Evolutionary conservation across 2,113 vertebrate species (phyloP).

Genomic region (Seriola dumerili): DNA sequence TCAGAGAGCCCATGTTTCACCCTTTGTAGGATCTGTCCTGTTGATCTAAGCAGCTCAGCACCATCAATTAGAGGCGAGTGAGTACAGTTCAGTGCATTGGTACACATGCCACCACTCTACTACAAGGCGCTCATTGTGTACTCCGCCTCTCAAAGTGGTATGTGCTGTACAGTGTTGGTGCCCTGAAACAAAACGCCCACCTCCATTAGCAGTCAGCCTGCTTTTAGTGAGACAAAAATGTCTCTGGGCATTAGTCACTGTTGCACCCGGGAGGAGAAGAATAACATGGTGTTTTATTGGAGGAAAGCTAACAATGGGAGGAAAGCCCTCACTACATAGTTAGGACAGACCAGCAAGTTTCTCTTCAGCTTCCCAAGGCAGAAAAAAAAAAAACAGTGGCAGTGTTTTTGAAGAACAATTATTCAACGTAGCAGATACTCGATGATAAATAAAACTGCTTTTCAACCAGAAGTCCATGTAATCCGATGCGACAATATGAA

Average conservation of each 20-base stretch:
- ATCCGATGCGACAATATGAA: conserved; percentile 17
- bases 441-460: conserved; percentile 44
- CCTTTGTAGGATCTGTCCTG: conserved; percentile 67
- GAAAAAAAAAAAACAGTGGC: conserved; percentile 39
- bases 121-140: conserved; percentile 83
- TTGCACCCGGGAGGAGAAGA: conserved; percentile 75
- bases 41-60: conserved; percentile 72
- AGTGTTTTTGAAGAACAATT: conserved; percentile 49
- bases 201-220: conserved; percentile 76
- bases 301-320: conserved; percentile 84
- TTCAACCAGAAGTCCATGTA: conserved; percentile 25
- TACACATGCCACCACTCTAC: conserved; percentile 75
- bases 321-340: conserved; percentile 76
- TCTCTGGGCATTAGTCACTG: conserved; percentile 79
- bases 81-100: conserved; percentile 77
- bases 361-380: conserved; percentile 69
- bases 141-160: conserved; percentile 75
- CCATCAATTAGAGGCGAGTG: conserved; percentile 77
- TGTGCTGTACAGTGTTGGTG: conserved; percentile 75
- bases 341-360: conserved; percentile 52
- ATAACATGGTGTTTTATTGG: conserved; percentile 76
- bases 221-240: conserved; percentile 73
- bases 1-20: conserved; percentile 68
- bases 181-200: conserved; percentile 78
- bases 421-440: conserved; percentile 26